Conservation (phyloP, 1,140 invertebrate genomes). For the Procambarus clarkii region DNA sequence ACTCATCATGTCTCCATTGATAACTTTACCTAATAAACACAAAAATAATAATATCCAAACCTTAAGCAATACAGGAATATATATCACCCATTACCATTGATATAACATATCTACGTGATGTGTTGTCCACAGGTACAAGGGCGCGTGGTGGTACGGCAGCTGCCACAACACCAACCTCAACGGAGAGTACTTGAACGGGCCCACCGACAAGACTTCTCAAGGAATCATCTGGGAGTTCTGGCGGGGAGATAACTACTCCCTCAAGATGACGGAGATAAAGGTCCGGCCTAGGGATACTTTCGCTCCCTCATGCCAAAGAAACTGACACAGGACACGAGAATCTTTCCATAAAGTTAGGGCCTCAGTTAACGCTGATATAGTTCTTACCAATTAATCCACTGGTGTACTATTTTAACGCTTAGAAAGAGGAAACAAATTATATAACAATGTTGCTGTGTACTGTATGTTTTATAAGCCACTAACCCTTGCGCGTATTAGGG, state of each 20-base stretch:
- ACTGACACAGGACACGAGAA: too few species aligned
- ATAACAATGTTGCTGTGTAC: too few species aligned
- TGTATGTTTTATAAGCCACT: too few species aligned
- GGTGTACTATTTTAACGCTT: too few species aligned
- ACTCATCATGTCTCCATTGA: neutral
- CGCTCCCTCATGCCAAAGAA: too few species aligned
- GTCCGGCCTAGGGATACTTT: conserved; percentile 67
- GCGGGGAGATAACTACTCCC: conserved; percentile 75
- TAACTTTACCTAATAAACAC: neutral
- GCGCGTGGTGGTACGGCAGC: conserved; percentile 74
- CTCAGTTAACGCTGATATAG: too few species aligned
- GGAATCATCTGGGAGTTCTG: conserved; percentile 75
- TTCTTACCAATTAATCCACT: too few species aligned
- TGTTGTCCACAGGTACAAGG: conserved; percentile 54
- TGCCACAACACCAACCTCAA: conserved; percentile 73
- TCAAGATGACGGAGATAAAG: conserved; percentile 75
- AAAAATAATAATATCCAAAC: neutral
- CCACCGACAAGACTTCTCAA: conserved; percentile 70
- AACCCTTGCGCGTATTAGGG: too few species aligned
- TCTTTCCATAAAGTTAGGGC: too few species aligned
- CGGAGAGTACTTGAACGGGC: conserved; percentile 73
- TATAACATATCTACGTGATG: too few species aligned
- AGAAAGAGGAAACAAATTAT: too few species aligned
- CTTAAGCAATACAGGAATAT: neutral
- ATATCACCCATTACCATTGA: neutral